These are phyloP conservation scores for Tautogolabrus adspersus DNA, from an alignment of 2,113 vertebrate species.

Conservation along the genomic window DNA sequence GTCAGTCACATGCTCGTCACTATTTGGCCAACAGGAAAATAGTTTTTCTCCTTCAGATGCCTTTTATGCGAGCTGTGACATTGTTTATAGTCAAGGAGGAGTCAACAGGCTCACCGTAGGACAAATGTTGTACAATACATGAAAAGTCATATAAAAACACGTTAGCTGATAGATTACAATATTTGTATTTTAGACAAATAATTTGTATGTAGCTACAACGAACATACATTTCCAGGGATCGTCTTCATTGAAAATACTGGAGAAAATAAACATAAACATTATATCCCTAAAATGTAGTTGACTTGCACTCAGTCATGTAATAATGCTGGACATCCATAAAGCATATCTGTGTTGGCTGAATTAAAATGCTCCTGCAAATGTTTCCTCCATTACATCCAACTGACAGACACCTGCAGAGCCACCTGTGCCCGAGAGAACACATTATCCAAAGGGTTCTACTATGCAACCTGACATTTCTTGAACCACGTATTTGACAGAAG, in stretches of 20 bases:
- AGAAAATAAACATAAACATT: background rate
- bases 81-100: background rate
- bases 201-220: background rate
- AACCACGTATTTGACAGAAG: background rate
- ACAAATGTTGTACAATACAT: background rate
- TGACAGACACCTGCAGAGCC: slow-evolving; percentile 7
- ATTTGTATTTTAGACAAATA: too few species aligned
- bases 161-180: too few species aligned
- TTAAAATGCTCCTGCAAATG: background rate
- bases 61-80: slow-evolving; percentile 16
- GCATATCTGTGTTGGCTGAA: background rate
- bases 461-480: background rate
- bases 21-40: slow-evolving; percentile 26
- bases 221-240: background rate
- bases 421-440: background rate
- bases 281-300: background rate
- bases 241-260: too few species aligned
- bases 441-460: background rate
- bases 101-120: background rate
- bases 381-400: too few species aligned
- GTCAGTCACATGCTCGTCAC: slow-evolving; percentile 47
- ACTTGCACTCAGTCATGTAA: too few species aligned
- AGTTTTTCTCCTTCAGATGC: slow-evolving; percentile 17
- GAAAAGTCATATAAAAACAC: background rate
- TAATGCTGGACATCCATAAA: too few species aligned